phyloP scores from a whole-genome alignment of 2,113 vertebrate species.

The Bubo blakistoni region DNA sequence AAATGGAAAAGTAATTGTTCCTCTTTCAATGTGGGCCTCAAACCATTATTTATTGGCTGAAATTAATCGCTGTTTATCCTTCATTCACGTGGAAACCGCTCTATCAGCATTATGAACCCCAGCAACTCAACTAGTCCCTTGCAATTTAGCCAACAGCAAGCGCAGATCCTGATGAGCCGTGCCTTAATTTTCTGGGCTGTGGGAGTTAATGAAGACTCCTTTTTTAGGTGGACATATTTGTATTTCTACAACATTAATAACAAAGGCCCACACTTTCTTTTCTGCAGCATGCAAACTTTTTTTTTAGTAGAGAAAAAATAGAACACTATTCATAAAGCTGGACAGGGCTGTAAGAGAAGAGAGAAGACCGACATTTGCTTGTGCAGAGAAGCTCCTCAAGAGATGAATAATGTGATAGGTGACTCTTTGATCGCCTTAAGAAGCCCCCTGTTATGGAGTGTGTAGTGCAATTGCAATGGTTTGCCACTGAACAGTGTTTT shows the following conservation, averaged over 20 bases:
- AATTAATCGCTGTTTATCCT: conserved; percentile 95
- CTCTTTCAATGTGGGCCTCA: conserved; percentile 85
- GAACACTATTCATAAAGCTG: not conserved
- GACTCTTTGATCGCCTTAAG: not conserved
- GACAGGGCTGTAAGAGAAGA: not conserved
- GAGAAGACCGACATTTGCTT: not conserved
- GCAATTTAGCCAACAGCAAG: conserved; percentile 80
- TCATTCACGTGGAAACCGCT: conserved; percentile 83
- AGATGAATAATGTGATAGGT: not conserved
- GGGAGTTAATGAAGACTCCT: conserved; percentile 86
- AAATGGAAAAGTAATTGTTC: conserved; percentile 96
- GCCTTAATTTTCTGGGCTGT: conserved; percentile 86
- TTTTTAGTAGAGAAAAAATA: not conserved
- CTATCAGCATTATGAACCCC: conserved; percentile 85
- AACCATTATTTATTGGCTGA: conserved; percentile 92
- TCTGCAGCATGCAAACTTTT: conserved; percentile 70
- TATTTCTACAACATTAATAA: conserved; percentile 86
- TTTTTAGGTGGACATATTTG: conserved; percentile 83
- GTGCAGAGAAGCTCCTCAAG: not conserved
- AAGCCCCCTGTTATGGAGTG: not conserved
- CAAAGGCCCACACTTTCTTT: conserved; percentile 71
- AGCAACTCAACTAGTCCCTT: conserved; percentile 79
- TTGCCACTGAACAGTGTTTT: not conserved
- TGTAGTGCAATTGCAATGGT: not conserved
- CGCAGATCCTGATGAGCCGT: conserved; percentile 80